Percentiles rank a stretch among this genome's conserved stretches.
These are phyloP conservation scores for Nasonia oneida DNA, from an alignment of 2,888 invertebrate species.

Conservation along the genomic window DNA sequence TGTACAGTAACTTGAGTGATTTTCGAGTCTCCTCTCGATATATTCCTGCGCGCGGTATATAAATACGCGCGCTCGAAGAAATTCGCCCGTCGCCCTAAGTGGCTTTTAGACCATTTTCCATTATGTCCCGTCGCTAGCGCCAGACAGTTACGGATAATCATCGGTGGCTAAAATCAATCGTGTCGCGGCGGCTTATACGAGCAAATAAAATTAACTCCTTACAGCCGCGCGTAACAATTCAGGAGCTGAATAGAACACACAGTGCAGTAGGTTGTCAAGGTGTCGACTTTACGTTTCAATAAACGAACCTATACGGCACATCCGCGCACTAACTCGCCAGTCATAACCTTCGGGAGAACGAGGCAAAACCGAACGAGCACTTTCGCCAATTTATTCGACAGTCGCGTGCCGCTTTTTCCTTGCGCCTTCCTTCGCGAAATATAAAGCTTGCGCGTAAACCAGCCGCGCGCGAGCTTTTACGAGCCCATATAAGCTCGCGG, in stretches of 20 bases:
- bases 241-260: neutral
- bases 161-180: neutral
- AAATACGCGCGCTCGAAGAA: constrained; percentile 15
- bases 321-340: neutral
- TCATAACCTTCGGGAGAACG: constrained; percentile 25
- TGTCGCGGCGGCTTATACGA: neutral
- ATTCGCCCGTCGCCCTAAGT: constrained; percentile 9
- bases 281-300: constrained; percentile 56
- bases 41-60: neutral
- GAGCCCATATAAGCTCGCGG: constrained; percentile 70
- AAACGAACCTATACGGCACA: constrained; percentile 28
- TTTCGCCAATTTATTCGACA: constrained; percentile 52
- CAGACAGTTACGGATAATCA: neutral
- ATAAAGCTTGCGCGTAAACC: constrained; percentile 68
- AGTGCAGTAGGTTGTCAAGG: neutral
- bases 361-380: constrained; percentile 48
- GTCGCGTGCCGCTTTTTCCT: constrained; percentile 55
- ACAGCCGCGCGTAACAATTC: neutral
- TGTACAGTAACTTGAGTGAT: constrained; percentile 36
- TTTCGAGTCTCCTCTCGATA: constrained; percentile 18
- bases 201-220: neutral
- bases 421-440: constrained; percentile 27
- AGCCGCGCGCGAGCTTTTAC: constrained; percentile 71
- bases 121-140: neutral
- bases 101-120: constrained; percentile 35